Evolutionary conservation across 1,140 invertebrate species (phyloP).

Genomic region (Battus philenor): DNA sequence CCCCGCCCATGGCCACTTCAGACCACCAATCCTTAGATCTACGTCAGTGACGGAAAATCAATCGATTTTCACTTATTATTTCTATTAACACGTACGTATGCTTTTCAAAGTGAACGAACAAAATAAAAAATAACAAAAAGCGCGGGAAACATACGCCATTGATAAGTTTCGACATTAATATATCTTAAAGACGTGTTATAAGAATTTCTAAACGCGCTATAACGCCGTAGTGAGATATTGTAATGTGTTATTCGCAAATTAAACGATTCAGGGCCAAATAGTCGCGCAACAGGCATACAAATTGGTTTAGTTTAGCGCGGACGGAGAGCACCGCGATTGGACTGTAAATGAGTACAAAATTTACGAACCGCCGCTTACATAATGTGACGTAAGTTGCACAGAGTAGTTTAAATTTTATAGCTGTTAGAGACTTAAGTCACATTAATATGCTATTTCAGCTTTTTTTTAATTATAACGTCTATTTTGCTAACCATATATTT

Average conservation of each 20-base stretch:
- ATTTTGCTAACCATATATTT: background rate
- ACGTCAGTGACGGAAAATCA: too few species aligned
- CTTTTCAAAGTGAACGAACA: too few species aligned
- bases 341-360: slow-evolving; percentile 37
- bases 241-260: slow-evolving; percentile 27
- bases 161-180: slow-evolving; percentile 4
- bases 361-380: slow-evolving; percentile 32
- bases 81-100: too few species aligned
- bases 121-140: slow-evolving; percentile 4
- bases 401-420: background rate
- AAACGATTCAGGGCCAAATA: slow-evolving; percentile 29
- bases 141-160: slow-evolving; percentile 13
- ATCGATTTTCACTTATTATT: too few species aligned
- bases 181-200: background rate
- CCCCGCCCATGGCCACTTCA: too few species aligned
- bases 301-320: slow-evolving; percentile 20
- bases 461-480: background rate
- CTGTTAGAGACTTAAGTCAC: too few species aligned
- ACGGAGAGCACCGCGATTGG: slow-evolving; percentile 18
- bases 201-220: slow-evolving; percentile 8
- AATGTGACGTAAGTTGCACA: slow-evolving; percentile 31
- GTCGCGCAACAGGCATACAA: slow-evolving; percentile 27
- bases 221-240: slow-evolving; percentile 14
- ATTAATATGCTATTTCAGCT: too few species aligned
- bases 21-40: too few species aligned